Evolutionary conservation across 1,140 invertebrate genomes (phyloP).

Genomic region (Eumeta japonica): DNA sequence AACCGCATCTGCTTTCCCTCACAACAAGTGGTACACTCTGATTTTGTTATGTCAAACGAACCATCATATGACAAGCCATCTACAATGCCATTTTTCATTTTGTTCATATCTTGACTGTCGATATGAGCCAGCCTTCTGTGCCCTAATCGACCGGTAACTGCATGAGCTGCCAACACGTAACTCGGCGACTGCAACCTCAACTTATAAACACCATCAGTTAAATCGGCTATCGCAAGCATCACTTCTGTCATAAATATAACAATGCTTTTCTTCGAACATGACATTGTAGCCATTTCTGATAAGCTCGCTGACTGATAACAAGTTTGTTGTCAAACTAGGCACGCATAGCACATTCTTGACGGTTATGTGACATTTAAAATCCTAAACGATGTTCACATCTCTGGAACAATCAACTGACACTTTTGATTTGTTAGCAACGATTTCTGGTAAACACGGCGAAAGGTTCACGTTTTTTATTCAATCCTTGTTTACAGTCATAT

Average conservation of each 20-base stretch:
- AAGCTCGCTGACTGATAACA: too few relatives aligned
- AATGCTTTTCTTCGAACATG: too few relatives aligned
- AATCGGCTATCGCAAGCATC: too few relatives aligned
- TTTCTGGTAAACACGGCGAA: slow-evolving; percentile 5
- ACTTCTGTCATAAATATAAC: too few relatives aligned
- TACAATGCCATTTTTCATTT: slow-evolving; percentile 14
- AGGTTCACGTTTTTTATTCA: slow-evolving; percentile 6
- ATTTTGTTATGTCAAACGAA: slow-evolving; percentile 6
- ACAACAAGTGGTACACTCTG: slow-evolving; percentile 5
- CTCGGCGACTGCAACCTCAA: slow-evolving; percentile 9
- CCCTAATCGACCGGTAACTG: slow-evolving; percentile 2
- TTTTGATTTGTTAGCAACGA: slow-evolving; percentile 10
- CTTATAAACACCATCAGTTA: slow-evolving; percentile 9
- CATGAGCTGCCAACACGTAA: not conserved
- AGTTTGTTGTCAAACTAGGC: too few relatives aligned
- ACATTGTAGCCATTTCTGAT: slow-evolving; percentile 10
- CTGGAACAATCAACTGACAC: slow-evolving; percentile 8
- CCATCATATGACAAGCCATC: slow-evolving; percentile 6
- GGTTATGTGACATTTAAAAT: slow-evolving; percentile 6
- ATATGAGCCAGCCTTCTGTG: slow-evolving; percentile 13
- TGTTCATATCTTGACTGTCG: slow-evolving; percentile 11
- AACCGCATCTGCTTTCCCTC: slow-evolving; percentile 13
- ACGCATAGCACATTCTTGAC: too few relatives aligned
- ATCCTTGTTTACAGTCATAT: slow-evolving; percentile 7
- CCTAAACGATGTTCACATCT: slow-evolving; percentile 11